phyloP scores from a whole-genome alignment of 2,113 vertebrate genomes.

The Uria aalge region DNA sequence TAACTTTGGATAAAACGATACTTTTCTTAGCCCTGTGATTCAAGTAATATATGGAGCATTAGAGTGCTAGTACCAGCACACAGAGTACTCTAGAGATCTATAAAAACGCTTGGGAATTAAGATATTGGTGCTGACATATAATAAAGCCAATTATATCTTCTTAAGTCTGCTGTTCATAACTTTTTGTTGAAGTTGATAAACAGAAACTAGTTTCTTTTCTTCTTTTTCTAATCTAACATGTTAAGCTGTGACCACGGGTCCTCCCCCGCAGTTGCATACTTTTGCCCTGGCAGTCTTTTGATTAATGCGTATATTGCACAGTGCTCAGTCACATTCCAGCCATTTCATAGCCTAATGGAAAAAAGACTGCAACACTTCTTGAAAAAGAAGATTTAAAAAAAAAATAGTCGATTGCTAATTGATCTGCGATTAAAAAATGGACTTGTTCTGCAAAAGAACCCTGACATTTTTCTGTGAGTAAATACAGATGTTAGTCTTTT shows the following conservation, averaged over 20 bases:
- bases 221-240: constrained; percentile 34
- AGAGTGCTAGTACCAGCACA: neutral
- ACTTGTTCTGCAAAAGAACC: constrained; percentile 34
- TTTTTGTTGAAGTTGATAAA: constrained; percentile 14
- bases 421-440: constrained; percentile 23
- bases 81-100: neutral
- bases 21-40: neutral
- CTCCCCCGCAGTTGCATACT: constrained; percentile 67
- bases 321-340: constrained; percentile 32
- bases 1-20: neutral
- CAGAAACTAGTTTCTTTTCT: neutral
- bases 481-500: constrained; percentile 18
- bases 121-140: neutral
- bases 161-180: neutral
- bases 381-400: neutral
- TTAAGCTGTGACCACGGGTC: constrained; percentile 22
- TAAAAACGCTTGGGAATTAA: neutral
- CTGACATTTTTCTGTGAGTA: constrained; percentile 69
- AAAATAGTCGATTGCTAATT: neutral
- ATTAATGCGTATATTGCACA: constrained; percentile 46
- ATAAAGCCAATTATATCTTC: neutral
- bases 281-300: constrained; percentile 47
- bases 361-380: constrained; percentile 38
- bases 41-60: neutral
- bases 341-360: constrained; percentile 35